phyloP scores from a whole-genome alignment of 2,113 vertebrate genomes.

The Ictalurus furcatus region DNA sequence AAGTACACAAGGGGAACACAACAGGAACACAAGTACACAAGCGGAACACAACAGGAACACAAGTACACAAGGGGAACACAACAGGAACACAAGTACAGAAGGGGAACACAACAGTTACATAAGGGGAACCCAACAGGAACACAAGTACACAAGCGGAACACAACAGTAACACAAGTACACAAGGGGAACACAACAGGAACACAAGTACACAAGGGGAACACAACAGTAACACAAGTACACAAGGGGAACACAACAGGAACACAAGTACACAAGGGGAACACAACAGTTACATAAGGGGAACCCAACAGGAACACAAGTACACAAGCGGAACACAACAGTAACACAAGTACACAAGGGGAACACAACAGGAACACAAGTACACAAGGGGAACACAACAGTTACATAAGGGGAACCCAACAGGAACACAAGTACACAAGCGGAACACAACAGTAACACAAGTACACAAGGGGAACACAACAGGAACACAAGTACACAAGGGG shows the following conservation, averaged over 20 bases:
- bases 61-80: background rate
- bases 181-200: background rate
- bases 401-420: too few species aligned
- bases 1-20: too few species aligned
- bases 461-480: too few species aligned
- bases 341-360: background rate
- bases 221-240: too few species aligned
- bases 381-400: background rate
- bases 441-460: too few species aligned
- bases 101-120: background rate
- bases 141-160: too few species aligned
- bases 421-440: too few species aligned
- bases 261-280: background rate
- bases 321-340: background rate
- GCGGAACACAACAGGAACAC: background rate
- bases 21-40: too few species aligned
- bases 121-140: background rate
- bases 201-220: too few species aligned
- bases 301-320: background rate
- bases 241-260: background rate
- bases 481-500: too few species aligned
- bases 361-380: background rate
- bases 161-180: background rate
- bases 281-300: too few species aligned
- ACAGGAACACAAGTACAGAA: background rate